These are phyloP conservation scores for Drosophila villosipedis DNA, from an alignment of 2,888 invertebrate species.

Conservation along the genomic window DNA sequence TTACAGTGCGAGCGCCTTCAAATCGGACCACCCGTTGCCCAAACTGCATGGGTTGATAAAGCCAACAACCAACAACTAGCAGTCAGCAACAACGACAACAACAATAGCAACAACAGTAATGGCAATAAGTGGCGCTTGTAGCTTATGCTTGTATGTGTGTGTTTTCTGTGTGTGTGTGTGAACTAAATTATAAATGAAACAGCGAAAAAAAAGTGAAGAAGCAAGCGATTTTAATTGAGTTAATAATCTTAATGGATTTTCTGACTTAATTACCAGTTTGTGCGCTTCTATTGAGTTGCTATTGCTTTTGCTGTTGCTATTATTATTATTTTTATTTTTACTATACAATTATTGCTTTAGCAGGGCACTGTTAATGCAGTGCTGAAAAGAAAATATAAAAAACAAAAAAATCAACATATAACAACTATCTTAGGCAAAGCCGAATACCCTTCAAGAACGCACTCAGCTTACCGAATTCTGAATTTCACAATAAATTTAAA, in stretches of 20 bases:
- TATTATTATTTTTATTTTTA: conserved; percentile 7
- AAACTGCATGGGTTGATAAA: conserved; percentile 15
- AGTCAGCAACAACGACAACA: conserved; percentile 18
- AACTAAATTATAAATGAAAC: conserved; percentile 59
- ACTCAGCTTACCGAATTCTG: background rate
- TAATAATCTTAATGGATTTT: conserved; percentile 76
- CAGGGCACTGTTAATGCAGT: conserved; percentile 8
- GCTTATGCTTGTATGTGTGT: conserved; percentile 18
- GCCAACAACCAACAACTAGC: conserved; percentile 10
- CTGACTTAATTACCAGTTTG: conserved; percentile 63
- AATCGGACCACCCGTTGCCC: conserved; percentile 72
- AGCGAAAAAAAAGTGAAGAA: conserved; percentile 54
- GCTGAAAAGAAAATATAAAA: background rate
- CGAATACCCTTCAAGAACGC: background rate
- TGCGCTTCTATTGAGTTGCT: conserved; percentile 31
- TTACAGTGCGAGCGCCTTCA: conserved; percentile 50
- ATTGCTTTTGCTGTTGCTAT: conserved; percentile 5
- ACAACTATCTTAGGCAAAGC: background rate
- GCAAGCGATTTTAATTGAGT: conserved; percentile 72
- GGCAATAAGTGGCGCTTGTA: conserved; percentile 59
- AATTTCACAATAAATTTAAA: background rate
- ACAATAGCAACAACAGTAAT: conserved; percentile 20
- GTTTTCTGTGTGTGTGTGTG: conserved; percentile 32
- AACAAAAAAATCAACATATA: too few species aligned
- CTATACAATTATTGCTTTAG: background rate